A percentile compares a stretch with the other conserved stretches of the same genome.
phyloP scores from a whole-genome alignment of 2,888 invertebrate genomes.

The Cacoxenus indagator region DNA sequence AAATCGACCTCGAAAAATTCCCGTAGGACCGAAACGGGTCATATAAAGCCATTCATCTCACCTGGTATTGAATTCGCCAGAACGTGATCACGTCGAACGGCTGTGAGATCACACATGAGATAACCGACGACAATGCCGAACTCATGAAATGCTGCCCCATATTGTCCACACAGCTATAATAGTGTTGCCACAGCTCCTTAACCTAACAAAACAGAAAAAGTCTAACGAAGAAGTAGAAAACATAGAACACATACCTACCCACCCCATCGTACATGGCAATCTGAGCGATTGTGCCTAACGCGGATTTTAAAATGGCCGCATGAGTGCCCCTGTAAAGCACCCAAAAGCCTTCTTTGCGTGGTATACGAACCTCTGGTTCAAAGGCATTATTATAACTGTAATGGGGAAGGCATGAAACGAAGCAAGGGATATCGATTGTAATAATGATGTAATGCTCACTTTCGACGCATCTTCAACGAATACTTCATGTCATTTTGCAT shows the following conservation, averaged over 20 bases:
- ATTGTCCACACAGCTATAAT: neutral
- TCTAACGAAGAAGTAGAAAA: neutral
- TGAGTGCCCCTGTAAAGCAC: neutral
- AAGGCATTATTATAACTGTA: constrained; percentile 6
- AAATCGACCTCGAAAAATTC: constrained; percentile 10
- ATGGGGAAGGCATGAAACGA: neutral
- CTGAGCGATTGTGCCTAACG: constrained; percentile 38
- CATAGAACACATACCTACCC: neutral
- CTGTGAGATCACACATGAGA: constrained; percentile 7
- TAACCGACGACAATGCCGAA: neutral
- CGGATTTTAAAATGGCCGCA: constrained; percentile 35
- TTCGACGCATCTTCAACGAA: constrained; percentile 21
- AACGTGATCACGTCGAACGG: constrained; percentile 5
- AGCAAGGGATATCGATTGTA: neutral
- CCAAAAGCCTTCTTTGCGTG: constrained; percentile 3
- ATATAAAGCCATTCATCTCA: neutral
- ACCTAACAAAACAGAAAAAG: neutral
- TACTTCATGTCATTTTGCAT: constrained; percentile 46
- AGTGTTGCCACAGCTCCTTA: neutral
- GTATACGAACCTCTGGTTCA: neutral
- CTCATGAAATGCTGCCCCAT: neutral
- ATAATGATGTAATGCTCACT: constrained; percentile 26
- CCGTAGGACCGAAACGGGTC: neutral
- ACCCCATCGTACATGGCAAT: constrained; percentile 45
- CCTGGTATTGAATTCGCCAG: neutral